Evolutionary conservation across 2,113 vertebrate species (phyloP).

Genomic region (Spea multiplicata): DNA sequence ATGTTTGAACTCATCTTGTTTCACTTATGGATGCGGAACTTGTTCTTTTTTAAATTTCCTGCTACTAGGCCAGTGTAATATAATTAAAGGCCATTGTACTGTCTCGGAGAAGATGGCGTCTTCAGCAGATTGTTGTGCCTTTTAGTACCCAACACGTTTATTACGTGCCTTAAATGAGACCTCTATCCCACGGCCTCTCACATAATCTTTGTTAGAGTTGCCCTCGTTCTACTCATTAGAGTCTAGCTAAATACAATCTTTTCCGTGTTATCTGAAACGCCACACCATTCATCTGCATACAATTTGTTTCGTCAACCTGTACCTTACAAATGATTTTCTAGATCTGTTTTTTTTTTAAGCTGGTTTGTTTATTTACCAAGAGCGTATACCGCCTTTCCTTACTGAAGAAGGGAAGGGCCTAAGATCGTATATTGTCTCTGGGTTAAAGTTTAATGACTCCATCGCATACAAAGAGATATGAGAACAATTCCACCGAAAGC

Average conservation of each 20-base stretch:
- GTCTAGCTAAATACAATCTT: neutral
- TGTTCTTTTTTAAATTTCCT: too few relatives aligned
- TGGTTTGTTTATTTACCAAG: neutral
- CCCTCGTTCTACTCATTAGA: neutral
- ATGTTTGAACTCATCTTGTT: too few relatives aligned
- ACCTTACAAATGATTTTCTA: neutral
- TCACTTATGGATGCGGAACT: too few relatives aligned
- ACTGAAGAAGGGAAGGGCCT: conserved; percentile 10
- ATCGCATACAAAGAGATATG: too few relatives aligned
- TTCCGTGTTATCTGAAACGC: neutral
- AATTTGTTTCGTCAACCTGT: neutral
- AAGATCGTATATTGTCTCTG: conserved; percentile 9
- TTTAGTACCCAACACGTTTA: too few relatives aligned
- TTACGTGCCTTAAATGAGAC: too few relatives aligned
- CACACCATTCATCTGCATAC: neutral
- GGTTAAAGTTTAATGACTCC: conserved; percentile 25
- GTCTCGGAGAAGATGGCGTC: too few relatives aligned
- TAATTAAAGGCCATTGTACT: too few relatives aligned
- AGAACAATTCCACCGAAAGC: too few relatives aligned
- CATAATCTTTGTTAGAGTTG: neutral
- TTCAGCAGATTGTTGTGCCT: too few relatives aligned
- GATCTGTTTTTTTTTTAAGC: neutral
- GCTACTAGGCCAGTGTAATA: too few relatives aligned
- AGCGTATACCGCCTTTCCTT: neutral
- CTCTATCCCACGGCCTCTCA: too few relatives aligned